Conservation (phyloP, 2,113 vertebrate species). For the Hiodon alosoides region DNA sequence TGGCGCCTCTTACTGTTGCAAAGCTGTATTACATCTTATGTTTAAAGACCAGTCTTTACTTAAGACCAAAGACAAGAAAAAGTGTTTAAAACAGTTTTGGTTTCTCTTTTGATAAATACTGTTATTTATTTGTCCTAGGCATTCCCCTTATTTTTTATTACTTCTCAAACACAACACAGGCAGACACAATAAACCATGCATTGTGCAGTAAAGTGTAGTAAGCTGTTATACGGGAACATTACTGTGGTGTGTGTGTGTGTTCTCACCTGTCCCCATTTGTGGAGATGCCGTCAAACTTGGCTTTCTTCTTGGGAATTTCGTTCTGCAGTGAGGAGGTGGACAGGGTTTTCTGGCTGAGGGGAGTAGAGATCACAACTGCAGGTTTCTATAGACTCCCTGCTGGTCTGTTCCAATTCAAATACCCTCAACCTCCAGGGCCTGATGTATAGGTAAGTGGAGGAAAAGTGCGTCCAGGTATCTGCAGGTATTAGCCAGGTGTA, state of each 20-base stretch:
- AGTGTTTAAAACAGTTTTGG: too few species aligned
- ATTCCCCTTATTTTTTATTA: too few species aligned
- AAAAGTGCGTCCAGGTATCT: not conserved
- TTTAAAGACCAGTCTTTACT: too few species aligned
- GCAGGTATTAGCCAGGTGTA: not conserved
- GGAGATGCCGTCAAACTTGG: slow-evolving; percentile 73
- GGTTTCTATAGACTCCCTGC: not conserved
- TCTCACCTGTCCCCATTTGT: slow-evolving; percentile 71
- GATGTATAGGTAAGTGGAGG: not conserved
- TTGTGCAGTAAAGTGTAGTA: too few species aligned
- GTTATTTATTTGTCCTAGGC: too few species aligned
- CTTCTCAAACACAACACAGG: not conserved
- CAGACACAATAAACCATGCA: not conserved
- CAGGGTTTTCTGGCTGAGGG: slow-evolving; percentile 72
- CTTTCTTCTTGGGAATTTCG: slow-evolving; percentile 77
- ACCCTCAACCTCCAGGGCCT: not conserved
- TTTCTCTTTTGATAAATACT: not conserved
- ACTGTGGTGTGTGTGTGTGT: too few species aligned
- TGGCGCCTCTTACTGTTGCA: not conserved
- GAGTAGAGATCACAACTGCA: not conserved
- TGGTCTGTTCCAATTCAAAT: not conserved
- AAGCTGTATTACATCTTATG: not conserved
- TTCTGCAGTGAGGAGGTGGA: slow-evolving; percentile 78
- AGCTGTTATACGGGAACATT: too few species aligned
- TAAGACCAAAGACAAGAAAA: too few species aligned